phyloP scores from a whole-genome alignment of 2,888 invertebrate species.

The Sipha maydis region DNA sequence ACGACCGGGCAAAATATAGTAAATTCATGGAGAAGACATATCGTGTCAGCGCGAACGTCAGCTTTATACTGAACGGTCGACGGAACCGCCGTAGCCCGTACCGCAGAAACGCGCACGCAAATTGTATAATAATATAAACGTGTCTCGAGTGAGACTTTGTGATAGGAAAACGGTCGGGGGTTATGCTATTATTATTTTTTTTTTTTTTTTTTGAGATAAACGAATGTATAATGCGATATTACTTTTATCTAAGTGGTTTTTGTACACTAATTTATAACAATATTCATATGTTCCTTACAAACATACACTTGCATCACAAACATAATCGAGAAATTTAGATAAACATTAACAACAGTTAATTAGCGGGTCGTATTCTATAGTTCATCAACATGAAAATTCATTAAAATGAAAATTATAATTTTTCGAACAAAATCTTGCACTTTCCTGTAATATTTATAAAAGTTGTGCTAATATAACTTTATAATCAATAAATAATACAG shows the following conservation, averaged over 20 bases:
- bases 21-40: constrained; percentile 20
- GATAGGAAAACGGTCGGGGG: constrained; percentile 10
- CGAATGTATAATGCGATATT: not conserved
- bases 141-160: constrained; percentile 51
- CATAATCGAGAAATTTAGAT: not conserved
- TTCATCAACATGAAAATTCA: not conserved
- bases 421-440: not conserved
- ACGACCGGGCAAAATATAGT: constrained; percentile 35
- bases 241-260: not conserved
- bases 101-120: constrained; percentile 46
- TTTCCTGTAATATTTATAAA: not conserved
- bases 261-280: not conserved
- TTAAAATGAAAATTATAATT: not conserved
- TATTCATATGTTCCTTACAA: not conserved
- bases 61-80: constrained; percentile 47
- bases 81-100: constrained; percentile 4
- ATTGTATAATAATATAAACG: constrained; percentile 34
- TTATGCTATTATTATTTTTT: constrained; percentile 19
- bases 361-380: not conserved
- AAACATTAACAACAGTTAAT: not conserved
- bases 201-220: not conserved
- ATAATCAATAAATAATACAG: not conserved
- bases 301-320: not conserved
- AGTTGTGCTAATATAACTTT: not conserved
- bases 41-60: constrained; percentile 42